Conservation (phyloP, 2,113 vertebrate species). For the Malurus alboscapulatus region DNA sequence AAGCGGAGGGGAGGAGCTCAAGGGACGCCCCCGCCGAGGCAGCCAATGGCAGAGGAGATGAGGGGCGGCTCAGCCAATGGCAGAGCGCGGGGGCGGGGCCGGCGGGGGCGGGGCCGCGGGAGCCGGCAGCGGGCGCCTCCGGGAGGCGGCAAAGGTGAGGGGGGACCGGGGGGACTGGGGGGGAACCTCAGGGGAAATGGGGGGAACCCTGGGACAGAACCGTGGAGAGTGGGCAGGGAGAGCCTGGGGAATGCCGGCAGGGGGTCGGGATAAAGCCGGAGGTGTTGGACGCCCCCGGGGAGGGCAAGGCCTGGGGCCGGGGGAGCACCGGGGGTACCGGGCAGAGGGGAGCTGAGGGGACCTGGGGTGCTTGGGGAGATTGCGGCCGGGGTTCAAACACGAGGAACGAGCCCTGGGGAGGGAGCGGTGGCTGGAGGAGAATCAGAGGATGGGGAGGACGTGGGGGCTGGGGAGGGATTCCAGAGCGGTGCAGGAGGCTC, state of each 20-base stretch:
- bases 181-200: not conserved
- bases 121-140: not conserved
- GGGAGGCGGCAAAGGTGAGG: not conserved
- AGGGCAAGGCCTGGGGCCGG: not conserved
- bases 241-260: no score
- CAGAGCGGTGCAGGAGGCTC: rapidly evolving
- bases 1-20: not conserved
- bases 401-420: not conserved
- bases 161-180: rapidly evolving
- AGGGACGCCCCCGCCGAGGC: rapidly evolving
- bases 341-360: not conserved
- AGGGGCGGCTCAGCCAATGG: not conserved
- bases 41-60: not conserved
- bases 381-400: not conserved
- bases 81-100: rapidly evolving
- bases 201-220: not conserved
- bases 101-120: not conserved
- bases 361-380: not conserved
- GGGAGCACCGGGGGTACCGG: not conserved
- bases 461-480: no score
- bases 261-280: no score
- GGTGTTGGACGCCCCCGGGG: not conserved
- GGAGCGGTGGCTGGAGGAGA: not conserved
- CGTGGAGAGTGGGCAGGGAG: no score
- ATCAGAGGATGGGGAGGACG: not conserved